These are phyloP conservation scores for Xestia sexstrigata DNA, from an alignment of 2,888 invertebrate genomes.

Conservation along the genomic window DNA sequence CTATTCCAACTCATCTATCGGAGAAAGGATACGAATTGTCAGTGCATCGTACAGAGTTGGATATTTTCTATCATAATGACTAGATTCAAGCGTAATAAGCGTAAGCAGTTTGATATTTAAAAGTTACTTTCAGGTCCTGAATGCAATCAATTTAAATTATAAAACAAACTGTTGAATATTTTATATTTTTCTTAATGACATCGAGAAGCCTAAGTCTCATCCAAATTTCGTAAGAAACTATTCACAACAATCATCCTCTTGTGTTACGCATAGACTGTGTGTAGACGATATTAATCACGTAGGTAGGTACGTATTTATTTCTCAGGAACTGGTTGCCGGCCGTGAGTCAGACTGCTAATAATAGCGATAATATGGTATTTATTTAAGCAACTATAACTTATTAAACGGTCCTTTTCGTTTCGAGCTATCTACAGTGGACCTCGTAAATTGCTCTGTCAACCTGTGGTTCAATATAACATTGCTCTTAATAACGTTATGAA, in stretches of 20 bases:
- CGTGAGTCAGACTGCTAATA: slow-evolving; percentile 25
- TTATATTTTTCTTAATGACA: background rate
- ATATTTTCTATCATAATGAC: background rate
- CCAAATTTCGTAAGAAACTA: slow-evolving; percentile 25
- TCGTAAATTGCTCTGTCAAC: background rate
- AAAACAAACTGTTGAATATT: background rate
- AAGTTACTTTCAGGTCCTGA: no score
- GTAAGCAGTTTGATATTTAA: background rate
- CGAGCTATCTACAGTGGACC: background rate
- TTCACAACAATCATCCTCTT: slow-evolving; percentile 11
- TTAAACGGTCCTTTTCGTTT: background rate
- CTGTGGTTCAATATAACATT: background rate
- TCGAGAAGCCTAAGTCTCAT: background rate
- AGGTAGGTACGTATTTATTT: slow-evolving; percentile 19
- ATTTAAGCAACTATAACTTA: background rate
- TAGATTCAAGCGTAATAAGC: background rate
- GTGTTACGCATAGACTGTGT: slow-evolving; percentile 7
- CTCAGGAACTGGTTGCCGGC: background rate
- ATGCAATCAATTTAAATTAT: background rate
- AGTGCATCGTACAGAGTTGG: background rate
- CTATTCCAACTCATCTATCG: no score
- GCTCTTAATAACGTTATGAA: no score
- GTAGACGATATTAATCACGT: slow-evolving; percentile 43
- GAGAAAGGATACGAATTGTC: no score
- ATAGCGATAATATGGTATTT: background rate